These are phyloP conservation scores for Saxidomus purpurata DNA, from an alignment of 1,140 invertebrate species.

Conservation along the genomic window DNA sequence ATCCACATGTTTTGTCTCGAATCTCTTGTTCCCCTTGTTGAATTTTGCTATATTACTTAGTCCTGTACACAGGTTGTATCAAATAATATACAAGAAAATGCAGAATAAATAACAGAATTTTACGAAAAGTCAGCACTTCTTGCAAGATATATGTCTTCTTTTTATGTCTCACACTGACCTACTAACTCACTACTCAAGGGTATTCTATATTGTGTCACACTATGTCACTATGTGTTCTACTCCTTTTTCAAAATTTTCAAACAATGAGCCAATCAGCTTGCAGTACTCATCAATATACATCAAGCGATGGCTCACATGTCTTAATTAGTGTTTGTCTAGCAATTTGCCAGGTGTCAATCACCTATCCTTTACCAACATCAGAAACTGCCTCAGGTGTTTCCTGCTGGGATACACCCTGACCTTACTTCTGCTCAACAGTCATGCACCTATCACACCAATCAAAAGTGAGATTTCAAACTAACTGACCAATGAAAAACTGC, in stretches of 20 bases:
- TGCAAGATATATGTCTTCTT: no score
- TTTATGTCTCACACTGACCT: not conserved
- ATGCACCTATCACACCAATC: not conserved
- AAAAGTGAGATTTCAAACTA: not conserved
- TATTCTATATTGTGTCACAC: not conserved
- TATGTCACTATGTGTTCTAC: not conserved
- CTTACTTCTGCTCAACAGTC: not conserved
- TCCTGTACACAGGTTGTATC: not conserved
- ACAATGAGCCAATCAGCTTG: conserved; percentile 1
- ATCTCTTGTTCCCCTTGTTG: not conserved
- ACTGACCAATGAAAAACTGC: not conserved
- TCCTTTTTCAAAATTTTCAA: not conserved
- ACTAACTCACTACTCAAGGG: not conserved
- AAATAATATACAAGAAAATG: no score
- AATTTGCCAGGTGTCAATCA: conserved; percentile 26
- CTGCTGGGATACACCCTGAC: not conserved
- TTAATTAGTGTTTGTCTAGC: conserved; percentile 34
- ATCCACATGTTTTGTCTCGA: not conserved
- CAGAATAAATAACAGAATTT: no score
- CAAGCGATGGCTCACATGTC: not conserved
- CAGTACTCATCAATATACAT: not conserved
- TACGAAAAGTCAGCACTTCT: no score
- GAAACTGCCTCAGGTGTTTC: not conserved
- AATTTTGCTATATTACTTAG: not conserved
- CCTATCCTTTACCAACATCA: not conserved